These are phyloP conservation scores for Rapana venosa DNA, from an alignment of 2,888 invertebrate species.

Conservation along the genomic window DNA sequence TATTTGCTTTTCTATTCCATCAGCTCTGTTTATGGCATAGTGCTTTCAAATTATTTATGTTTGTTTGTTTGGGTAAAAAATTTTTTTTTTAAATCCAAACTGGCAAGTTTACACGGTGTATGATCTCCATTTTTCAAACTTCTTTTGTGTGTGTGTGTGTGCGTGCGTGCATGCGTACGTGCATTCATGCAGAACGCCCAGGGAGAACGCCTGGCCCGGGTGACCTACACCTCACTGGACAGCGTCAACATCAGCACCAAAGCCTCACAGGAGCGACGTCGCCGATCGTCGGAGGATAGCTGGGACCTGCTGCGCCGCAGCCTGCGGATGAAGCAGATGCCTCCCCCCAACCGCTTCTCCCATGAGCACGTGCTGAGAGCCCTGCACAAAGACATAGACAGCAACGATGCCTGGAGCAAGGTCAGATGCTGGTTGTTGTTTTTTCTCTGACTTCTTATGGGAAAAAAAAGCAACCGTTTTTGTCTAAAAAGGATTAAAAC, in stretches of 20 bases:
- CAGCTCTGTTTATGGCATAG: too few relatives aligned
- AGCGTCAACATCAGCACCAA: conserved; percentile 67
- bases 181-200: conserved; percentile 54
- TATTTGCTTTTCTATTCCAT: too few relatives aligned
- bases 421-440: neutral
- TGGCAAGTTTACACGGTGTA: too few relatives aligned
- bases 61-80: too few relatives aligned
- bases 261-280: conserved; percentile 61
- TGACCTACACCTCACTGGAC: conserved; percentile 65
- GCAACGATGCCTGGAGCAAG: neutral
- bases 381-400: conserved; percentile 37
- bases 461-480: too few relatives aligned
- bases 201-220: conserved; percentile 64
- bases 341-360: conserved; percentile 58
- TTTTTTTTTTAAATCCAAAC: too few relatives aligned
- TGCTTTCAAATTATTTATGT: too few relatives aligned
- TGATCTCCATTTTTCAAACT: too few relatives aligned
- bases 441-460: neutral
- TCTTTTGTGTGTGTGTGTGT: too few relatives aligned
- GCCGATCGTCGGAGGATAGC: conserved; percentile 62
- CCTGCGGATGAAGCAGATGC: conserved; percentile 61
- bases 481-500: too few relatives aligned
- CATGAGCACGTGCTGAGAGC: conserved; percentile 57
- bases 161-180: too few relatives aligned
- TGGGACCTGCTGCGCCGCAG: conserved; percentile 67